Conservation (phyloP, 2,113 vertebrate genomes). For the Eublepharis macularius region DNA sequence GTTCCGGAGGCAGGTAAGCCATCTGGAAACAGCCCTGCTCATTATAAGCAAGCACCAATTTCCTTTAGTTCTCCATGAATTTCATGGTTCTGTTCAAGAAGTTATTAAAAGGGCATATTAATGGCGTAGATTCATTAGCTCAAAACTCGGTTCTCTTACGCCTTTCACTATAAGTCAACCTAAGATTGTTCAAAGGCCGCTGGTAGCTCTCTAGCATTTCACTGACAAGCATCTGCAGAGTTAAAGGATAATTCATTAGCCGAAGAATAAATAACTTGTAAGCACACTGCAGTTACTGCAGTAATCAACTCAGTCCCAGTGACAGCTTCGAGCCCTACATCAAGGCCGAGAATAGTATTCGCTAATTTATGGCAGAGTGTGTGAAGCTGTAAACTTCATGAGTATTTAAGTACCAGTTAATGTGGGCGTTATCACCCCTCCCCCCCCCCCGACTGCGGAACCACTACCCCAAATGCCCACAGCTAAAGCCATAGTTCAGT, state of each 20-base stretch:
- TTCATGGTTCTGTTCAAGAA: slow-evolving; percentile 28
- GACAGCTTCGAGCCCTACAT: neutral
- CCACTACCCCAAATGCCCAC: neutral
- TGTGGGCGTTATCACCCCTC: neutral
- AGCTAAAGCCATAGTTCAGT: neutral
- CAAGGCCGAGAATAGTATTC: neutral
- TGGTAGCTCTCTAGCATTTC: slow-evolving; percentile 1
- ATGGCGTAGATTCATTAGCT: neutral
- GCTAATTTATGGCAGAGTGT: neutral
- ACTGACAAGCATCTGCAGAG: neutral
- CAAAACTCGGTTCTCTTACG: slow-evolving; percentile 14
- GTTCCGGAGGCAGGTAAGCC: too few species aligned
- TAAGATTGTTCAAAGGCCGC: too few species aligned
- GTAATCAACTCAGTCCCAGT: slow-evolving; percentile 1
- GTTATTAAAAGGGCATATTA: slow-evolving; percentile 12
- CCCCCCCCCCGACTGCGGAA: neutral
- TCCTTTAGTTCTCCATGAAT: neutral
- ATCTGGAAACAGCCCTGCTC: too few species aligned
- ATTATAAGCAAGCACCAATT: neutral
- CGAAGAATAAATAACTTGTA: slow-evolving; percentile 18
- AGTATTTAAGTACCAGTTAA: too few species aligned
- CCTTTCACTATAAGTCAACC: slow-evolving; percentile 9
- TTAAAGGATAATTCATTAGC: slow-evolving; percentile 30
- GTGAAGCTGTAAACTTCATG: neutral
- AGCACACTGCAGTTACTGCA: slow-evolving; percentile 4